Evolutionary conservation across 1,140 invertebrate species (phyloP), one percentile per base, ranked within the genome.

Genomic region (Hermatobates lingyangjiaoensis): DNA sequence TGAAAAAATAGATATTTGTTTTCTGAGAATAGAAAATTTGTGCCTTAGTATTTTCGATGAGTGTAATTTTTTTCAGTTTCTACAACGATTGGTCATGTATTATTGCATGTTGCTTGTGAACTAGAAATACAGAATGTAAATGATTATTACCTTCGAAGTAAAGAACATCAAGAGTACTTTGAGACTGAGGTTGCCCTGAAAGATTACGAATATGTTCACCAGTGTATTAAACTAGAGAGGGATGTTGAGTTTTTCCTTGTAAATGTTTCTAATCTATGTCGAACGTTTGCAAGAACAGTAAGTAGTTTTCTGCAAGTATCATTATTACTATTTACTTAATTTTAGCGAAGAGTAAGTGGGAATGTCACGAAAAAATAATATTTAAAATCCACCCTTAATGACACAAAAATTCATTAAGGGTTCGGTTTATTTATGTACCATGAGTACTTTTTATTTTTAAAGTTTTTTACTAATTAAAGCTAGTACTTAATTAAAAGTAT

Each of bases 181-280:
- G 75, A 74, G 46, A 72, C 69, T 38, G 76, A 71, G 25, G 77
- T 76, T 12, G 72, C 66, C 26, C 71, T 96, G 23, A 81, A 79
- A 46, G 85, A 93, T 63, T 91, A 93, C 68, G 87, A 91, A 63
- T 94, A 93, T 67, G 81, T 94, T 51, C 53, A 55, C 62, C 80
- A 87, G 57, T 95, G 91, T 67, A 82, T 95, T 38, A 92, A 95
- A 64, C 67, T 93, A 59, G 91, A 95, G 64, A 77, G 83, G 63
- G 90, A 95, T 69, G 83, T 96, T 1, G 71, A 79, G 50, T 70
- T 97, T 53, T 81, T 79, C 25, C 59, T 79, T 38, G 57, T 73
- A 42, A 75, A 81, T 5, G 76, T 80, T 50, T 69, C 61, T 27
- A 71, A 77, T 52, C 69, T 83, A 47, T 69, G 74, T 54, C 66